Percentiles rank a stretch among this genome's conserved stretches.
Evolutionary conservation across 1,140 invertebrate genomes (phyloP).

Genomic region (Centruroides vittatus): DNA sequence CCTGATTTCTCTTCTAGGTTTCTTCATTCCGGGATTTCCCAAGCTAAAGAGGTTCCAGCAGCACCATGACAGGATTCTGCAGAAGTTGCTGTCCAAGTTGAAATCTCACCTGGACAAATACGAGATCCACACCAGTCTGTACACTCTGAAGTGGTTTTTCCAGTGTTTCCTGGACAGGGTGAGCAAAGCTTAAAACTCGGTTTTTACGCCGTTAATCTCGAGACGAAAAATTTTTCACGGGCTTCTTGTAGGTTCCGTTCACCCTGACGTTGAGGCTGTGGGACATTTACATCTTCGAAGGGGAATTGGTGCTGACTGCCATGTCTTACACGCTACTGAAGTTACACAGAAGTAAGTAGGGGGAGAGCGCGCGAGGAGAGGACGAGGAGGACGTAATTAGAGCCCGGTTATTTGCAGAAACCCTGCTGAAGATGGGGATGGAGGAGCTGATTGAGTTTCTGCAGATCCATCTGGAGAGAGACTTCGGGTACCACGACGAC

Average conservation of each 20-base stretch:
- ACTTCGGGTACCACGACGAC: slow-evolving; percentile 89
- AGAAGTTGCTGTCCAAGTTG: slow-evolving; percentile 86
- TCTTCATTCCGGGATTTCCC: slow-evolving; percentile 96
- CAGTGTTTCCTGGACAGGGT: slow-evolving; percentile 95
- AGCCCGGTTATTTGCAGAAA: slow-evolving; percentile 33
- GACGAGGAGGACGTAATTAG: too few species aligned
- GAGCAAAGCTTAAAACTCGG: not conserved
- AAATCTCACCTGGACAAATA: slow-evolving; percentile 92
- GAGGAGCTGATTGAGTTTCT: slow-evolving; percentile 74
- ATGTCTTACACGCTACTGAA: slow-evolving; percentile 96
- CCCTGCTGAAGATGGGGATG: slow-evolving; percentile 70
- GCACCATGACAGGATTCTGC: slow-evolving; percentile 91
- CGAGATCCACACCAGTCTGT: slow-evolving; percentile 86
- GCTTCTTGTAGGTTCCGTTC: slow-evolving; percentile 60
- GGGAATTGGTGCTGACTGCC: slow-evolving; percentile 79
- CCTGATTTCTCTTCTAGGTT: slow-evolving; percentile 35
- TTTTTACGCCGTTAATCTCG: not conserved
- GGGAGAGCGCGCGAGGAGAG: not conserved
- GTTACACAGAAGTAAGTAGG: slow-evolving; percentile 57
- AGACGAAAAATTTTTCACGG: not conserved
- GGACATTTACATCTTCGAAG: slow-evolving; percentile 94
- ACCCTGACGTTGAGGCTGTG: slow-evolving; percentile 85
- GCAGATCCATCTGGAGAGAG: slow-evolving; percentile 72
- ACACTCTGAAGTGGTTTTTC: slow-evolving; percentile 98
- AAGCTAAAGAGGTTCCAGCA: slow-evolving; percentile 87